A percentile compares a stretch with the other conserved stretches of the same genome.
Evolutionary conservation across 2,888 invertebrate genomes (phyloP).

Genomic region (Ophioninae sp.): DNA sequence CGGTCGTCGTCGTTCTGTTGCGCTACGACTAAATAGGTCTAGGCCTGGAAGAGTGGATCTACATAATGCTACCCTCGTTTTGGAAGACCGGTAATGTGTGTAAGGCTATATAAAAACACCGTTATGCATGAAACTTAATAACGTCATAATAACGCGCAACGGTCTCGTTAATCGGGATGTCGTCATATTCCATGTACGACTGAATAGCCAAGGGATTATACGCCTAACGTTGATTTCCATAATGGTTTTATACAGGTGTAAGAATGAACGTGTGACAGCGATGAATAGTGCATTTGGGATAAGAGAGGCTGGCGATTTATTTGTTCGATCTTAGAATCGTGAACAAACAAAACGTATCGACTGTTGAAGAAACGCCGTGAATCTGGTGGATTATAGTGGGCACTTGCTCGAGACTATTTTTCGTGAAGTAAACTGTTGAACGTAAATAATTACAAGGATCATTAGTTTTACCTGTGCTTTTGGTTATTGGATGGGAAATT

Average conservation of each 20-base stretch:
- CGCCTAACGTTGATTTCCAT: not conserved
- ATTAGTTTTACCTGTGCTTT: not conserved
- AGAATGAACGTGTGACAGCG: slow-evolving; percentile 20
- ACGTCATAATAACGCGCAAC: slow-evolving; percentile 39
- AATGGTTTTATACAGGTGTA: slow-evolving; percentile 13
- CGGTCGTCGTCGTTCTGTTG: slow-evolving; percentile 17
- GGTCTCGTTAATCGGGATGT: slow-evolving; percentile 36
- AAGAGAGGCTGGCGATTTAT: not conserved
- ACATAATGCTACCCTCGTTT: slow-evolving; percentile 39
- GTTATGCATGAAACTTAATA: slow-evolving; percentile 20
- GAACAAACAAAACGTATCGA: not conserved
- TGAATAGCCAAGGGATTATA: slow-evolving; percentile 15
- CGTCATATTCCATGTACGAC: slow-evolving; percentile 23
- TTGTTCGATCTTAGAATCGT: not conserved
- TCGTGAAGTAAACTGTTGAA: not conserved
- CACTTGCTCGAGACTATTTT: not conserved
- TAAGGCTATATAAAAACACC: not conserved
- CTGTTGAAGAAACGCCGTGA: not conserved
- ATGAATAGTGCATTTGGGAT: not conserved
- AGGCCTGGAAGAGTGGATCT: slow-evolving; percentile 42
- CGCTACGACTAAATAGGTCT: slow-evolving; percentile 50
- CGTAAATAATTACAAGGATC: not conserved
- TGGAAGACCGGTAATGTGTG: slow-evolving; percentile 16
- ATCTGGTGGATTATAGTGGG: not conserved
- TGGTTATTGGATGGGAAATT: not conserved